These are phyloP conservation scores for Amblyteles armatorius DNA, from an alignment of 2,888 invertebrate species.

Conservation along the genomic window DNA sequence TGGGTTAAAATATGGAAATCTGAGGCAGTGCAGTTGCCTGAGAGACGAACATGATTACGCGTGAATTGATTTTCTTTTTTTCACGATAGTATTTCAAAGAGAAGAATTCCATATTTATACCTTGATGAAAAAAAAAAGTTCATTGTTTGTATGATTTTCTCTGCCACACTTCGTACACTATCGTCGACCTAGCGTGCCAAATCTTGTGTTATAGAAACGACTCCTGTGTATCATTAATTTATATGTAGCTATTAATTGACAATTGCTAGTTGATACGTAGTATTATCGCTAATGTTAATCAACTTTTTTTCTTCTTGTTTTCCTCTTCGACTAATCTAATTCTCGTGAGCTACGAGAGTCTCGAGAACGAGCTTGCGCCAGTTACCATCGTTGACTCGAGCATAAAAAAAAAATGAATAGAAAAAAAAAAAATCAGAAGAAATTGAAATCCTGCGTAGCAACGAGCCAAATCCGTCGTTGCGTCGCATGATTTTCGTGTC, in stretches of 20 bases:
- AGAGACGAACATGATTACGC: not conserved
- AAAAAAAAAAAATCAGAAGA: not conserved
- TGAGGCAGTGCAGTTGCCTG: not conserved
- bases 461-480: slow-evolving; percentile 8
- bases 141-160: slow-evolving; percentile 27
- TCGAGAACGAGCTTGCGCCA: slow-evolving; percentile 24
- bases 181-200: slow-evolving; percentile 10
- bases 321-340: not conserved
- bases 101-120: slow-evolving; percentile 20
- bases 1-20: not conserved
- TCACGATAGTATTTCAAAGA: not conserved
- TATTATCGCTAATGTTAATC: slow-evolving; percentile 9
- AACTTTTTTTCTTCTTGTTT: slow-evolving; percentile 33
- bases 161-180: not conserved
- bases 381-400: not conserved
- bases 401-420: not conserved
- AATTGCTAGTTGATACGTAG: not conserved
- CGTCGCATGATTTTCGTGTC: slow-evolving; percentile 5
- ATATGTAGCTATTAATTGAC: slow-evolving; percentile 8
- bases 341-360: not conserved
- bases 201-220: not conserved
- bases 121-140: not conserved
- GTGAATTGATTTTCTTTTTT: slow-evolving; percentile 10
- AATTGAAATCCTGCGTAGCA: slow-evolving; percentile 4
- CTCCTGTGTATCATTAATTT: slow-evolving; percentile 38